A percentile compares a stretch with the other conserved stretches of the same genome.
Evolutionary conservation across 2,113 vertebrate genomes (phyloP).

Genomic region (Mus musculus): DNA sequence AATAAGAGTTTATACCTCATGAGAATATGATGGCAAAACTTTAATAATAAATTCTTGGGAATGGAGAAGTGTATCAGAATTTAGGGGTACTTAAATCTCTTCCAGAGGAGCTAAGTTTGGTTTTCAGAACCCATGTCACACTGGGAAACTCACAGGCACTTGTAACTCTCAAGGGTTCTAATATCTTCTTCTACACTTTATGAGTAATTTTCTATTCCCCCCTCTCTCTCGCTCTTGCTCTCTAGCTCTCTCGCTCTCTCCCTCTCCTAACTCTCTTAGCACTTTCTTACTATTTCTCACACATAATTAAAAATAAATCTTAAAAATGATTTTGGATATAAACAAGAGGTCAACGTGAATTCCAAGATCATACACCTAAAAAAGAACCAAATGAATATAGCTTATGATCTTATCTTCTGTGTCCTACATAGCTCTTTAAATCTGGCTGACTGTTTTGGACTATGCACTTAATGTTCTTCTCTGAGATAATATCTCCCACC

Average conservation of each 20-base stretch:
- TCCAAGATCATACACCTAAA: neutral
- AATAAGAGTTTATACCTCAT: neutral
- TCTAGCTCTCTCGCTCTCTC: no score
- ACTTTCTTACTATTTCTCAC: neutral
- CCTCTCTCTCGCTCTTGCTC: neutral
- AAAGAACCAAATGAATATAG: neutral
- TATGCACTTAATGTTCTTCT: neutral
- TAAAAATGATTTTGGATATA: neutral
- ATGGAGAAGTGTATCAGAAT: neutral
- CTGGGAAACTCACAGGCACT: neutral
- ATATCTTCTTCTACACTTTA: neutral
- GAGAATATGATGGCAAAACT: neutral
- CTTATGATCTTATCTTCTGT: neutral
- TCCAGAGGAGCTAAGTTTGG: neutral
- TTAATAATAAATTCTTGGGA: neutral
- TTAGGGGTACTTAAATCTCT: neutral
- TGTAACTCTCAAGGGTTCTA: neutral
- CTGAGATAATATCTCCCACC: neutral
- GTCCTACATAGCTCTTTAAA: neutral
- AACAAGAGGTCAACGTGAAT: neutral
- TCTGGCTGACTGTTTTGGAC: neutral
- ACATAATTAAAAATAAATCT: neutral
- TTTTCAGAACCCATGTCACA: neutral
- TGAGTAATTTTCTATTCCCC: neutral
- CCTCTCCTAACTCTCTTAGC: no score